A percentile compares a stretch with the other conserved stretches of the same genome.
phyloP scores from a whole-genome alignment of 2,888 invertebrate species.

The Helobdella robusta region DNA sequence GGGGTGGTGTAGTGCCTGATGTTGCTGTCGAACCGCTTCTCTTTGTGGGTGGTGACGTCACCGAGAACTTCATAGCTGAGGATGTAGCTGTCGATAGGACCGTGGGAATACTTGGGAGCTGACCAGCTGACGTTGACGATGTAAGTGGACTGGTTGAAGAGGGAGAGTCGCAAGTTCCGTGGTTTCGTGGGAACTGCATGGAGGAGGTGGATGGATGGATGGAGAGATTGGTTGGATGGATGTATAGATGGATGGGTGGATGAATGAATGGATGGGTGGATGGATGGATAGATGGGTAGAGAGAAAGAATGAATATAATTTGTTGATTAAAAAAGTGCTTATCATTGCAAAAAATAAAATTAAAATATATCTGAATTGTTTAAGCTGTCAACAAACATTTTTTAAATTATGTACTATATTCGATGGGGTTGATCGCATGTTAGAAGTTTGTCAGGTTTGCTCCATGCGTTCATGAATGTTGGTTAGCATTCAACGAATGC shows the following conservation, averaged over 20 bases:
- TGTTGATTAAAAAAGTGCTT: too few relatives aligned
- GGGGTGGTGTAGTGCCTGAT: background rate
- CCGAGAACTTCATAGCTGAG: constrained; percentile 5
- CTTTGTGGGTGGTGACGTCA: background rate
- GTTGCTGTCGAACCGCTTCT: background rate
- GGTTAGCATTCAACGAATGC: too few relatives aligned
- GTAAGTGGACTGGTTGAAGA: constrained; percentile 8
- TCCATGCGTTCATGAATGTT: too few relatives aligned
- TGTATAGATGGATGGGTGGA: background rate
- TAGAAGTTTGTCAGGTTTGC: too few relatives aligned
- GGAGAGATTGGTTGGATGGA: background rate
- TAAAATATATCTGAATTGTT: too few relatives aligned
- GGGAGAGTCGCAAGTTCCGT: constrained; percentile 5
- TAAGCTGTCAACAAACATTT: too few relatives aligned
- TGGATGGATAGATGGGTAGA: background rate
- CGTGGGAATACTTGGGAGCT: constrained; percentile 1
- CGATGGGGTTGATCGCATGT: too few relatives aligned
- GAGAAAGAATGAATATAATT: too few relatives aligned
- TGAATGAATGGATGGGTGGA: background rate
- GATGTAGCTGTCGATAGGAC: constrained; percentile 11
- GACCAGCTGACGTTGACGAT: constrained; percentile 5
- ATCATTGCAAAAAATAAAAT: too few relatives aligned
- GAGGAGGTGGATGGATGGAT: background rate
- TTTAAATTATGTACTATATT: too few relatives aligned
- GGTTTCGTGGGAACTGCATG: constrained; percentile 12